Base-by-base conservation (phyloP, 2,113 vertebrate species). In the Acrocephalus arundinaceus region DNA sequence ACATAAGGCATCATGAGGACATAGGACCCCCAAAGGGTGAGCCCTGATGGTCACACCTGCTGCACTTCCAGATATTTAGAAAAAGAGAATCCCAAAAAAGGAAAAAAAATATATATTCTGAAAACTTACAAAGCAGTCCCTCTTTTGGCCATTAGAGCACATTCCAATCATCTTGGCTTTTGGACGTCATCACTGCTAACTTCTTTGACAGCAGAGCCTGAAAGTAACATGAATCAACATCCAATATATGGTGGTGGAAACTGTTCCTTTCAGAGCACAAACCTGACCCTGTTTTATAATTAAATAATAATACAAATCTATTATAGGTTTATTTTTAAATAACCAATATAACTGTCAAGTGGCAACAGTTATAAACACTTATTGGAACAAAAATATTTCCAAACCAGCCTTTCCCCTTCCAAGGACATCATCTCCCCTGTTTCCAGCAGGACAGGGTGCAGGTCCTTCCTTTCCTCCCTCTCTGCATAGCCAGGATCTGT, bases 171-270 rank as follows among this genome's bases (percentile, higher is more conserved):
- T 33, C 4, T 12, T 1, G 2, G 13, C 1, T 5, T 4, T 33
- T 12, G 1, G 13, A 59, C 49, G 49, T 35, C 4, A 57, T 27
- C 17, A 3, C n/a, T 37, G 35, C 48, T 82, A 55, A n/a, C 4
- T 43, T 41, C 41, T 41, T 21, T 21, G 46, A 30, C 33, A 65
- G 18, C 30, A 62, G 15, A 59, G 6, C 18, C 31, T 63, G 58
- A 7, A 58, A 30, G 16, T 6, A 35, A 28, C 3, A 0, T 5
- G 14, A 37, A 90, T 51, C 7, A 51, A 21, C 1, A 3, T 18
- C 28, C 46, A 49, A 28, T 15, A 10, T 18, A 7, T 0, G 4
- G 11, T 1, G 0, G 13, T 27, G 31, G 1, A 8, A 8, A 13
- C 51, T 41, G 2, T 5, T 75, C 23, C 48, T 59, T 39, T 59